Evolutionary conservation across 2,797 vertebrate species (phyloP), one percentile per base, ranked within the genome.

Genomic region (Macrochelys suwanniensis): DNA sequence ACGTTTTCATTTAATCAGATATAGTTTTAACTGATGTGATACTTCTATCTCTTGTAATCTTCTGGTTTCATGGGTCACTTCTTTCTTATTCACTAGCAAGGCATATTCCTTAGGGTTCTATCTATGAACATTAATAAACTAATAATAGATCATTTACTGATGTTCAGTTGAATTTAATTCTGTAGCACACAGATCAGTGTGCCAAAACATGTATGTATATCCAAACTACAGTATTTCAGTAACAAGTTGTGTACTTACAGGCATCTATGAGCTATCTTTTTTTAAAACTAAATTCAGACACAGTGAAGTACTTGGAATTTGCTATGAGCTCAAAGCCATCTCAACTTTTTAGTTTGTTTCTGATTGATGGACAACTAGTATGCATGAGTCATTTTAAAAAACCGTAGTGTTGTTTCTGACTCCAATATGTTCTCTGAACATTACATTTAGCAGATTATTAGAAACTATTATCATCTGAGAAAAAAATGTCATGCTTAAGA

Each of bases 401-500:
- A 49, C 1, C 31, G 2, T 8, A 26, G 11, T 71, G 3, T 21
- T 19, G 0, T 7, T 94, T 92, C 87, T 84, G 5, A 87, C 3
- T 87, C 37, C 25, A 80, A 5, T 31, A 82, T 17, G 51, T 56
- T 31, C 57, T 84, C 59, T 78, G 47, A 88, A 78, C 23, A n/a
- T 54, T 31, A 31, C 4, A 8, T 77, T 49, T 82, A 42, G 3
- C 15, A 47, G 5, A 77, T 71, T 91, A 87, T 21, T 56, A 93
- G 74, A 76, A 91, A 77, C 16, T 68, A 65, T 59, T 91, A 82
- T 51, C 65, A 85, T 3, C 15, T 89, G 65, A 42, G 57, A 42
- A 85, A 81, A 95, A 94, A 83, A 84, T 85, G 77, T 50, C 7
- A 4, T 71, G 85, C 85, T 91, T 83, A 78, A 92, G 91, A 77